Conservation (phyloP, 2,797 vertebrate genomes). For the Aplochiton taeniatus region DNA sequence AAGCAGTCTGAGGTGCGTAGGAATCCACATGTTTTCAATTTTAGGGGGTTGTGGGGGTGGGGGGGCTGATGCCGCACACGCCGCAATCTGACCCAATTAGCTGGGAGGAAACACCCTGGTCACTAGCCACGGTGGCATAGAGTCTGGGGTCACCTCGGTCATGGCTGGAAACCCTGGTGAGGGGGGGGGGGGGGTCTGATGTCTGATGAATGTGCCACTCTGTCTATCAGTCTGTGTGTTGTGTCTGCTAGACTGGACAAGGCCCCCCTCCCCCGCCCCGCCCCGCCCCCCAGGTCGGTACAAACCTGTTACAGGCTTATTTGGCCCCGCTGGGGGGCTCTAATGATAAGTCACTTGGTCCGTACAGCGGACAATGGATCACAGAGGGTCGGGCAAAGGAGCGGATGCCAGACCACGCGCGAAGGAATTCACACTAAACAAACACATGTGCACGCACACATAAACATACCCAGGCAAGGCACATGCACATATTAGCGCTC, state of each 20-base stretch:
- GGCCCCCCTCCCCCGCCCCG: not conserved
- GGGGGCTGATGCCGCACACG: slow-evolving; percentile 55
- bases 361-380: slow-evolving; percentile 46
- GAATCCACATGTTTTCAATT: slow-evolving; percentile 74
- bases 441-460: slow-evolving; percentile 11
- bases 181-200: slow-evolving; percentile 2
- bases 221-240: slow-evolving; percentile 28
- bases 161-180: too few species aligned
- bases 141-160: slow-evolving; percentile 52
- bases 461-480: slow-evolving; percentile 5
- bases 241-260: not conserved
- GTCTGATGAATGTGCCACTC: slow-evolving; percentile 12
- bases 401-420: slow-evolving; percentile 33
- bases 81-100: slow-evolving; percentile 75
- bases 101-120: slow-evolving; percentile 61
- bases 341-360: slow-evolving; percentile 37
- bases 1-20: slow-evolving; percentile 25
- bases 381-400: slow-evolving; percentile 40
- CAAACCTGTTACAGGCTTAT: slow-evolving; percentile 21
- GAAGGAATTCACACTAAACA: slow-evolving; percentile 13
- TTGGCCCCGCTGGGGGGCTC: slow-evolving; percentile 53
- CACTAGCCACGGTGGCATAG: slow-evolving; percentile 51
- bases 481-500: not conserved
- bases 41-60: too few species aligned
- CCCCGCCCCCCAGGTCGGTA: slow-evolving; percentile 4